These are phyloP conservation scores for Anarrhichthys ocellatus DNA, from an alignment of 2,113 vertebrate species.

Conservation along the genomic window DNA sequence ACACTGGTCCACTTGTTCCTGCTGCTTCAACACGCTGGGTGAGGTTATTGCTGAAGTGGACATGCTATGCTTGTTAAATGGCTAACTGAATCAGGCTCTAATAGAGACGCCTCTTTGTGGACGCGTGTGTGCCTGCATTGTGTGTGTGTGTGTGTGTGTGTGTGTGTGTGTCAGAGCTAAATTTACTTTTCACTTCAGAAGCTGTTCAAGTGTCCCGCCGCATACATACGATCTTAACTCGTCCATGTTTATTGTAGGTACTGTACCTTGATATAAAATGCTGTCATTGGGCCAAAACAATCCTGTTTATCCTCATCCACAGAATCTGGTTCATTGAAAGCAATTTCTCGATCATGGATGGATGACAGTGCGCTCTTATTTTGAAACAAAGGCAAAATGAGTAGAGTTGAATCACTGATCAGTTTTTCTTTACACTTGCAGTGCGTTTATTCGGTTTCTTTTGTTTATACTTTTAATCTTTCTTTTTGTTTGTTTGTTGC, in stretches of 20 bases:
- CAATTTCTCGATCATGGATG: neutral
- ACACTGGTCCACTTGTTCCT: neutral
- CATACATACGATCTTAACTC: neutral
- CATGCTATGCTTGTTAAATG: neutral
- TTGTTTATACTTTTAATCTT: neutral
- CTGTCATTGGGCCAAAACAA: neutral
- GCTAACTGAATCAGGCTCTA: neutral
- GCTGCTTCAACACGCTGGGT: neutral
- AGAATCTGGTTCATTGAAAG: neutral
- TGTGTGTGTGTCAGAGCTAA: neutral
- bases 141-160: neutral
- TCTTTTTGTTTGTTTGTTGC: neutral
- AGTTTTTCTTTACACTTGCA: no score
- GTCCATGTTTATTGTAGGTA: neutral
- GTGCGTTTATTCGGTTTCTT: no score
- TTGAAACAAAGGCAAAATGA: neutral
- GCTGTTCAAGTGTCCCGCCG: neutral
- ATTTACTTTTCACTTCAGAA: neutral
- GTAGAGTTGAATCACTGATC: neutral
- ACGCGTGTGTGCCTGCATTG: conserved; percentile 6
- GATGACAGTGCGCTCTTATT: neutral
- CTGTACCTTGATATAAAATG: neutral
- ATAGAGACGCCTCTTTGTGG: conserved; percentile 19
- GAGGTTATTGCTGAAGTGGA: neutral
- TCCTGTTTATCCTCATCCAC: neutral